Conservation (phyloP, 2,113 vertebrate species). For the Callipepla californica region DNA sequence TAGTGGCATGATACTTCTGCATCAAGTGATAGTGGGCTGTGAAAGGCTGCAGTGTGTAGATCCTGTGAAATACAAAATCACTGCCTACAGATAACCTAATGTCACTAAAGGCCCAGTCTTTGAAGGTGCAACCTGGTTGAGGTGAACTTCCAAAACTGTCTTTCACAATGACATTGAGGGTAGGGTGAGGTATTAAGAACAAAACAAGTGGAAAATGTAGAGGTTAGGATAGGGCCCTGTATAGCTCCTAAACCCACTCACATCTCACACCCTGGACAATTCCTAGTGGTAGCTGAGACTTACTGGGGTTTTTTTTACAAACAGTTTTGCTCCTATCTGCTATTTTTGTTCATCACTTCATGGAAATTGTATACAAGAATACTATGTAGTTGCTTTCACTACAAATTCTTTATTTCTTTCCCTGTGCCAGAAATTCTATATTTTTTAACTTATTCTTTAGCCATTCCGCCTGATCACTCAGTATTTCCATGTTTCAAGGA, state of each 20-base stretch:
- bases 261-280: neutral
- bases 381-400: neutral
- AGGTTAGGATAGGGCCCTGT: neutral
- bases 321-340: neutral
- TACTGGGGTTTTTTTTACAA: neutral
- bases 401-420: neutral
- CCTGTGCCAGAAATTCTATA: neutral
- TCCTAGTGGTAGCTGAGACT: neutral
- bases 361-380: neutral
- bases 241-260: neutral
- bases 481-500: conserved; percentile 71
- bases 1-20: neutral
- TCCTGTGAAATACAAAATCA: neutral
- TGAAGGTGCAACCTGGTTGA: neutral
- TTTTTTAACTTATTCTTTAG: conserved; percentile 18
- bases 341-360: neutral
- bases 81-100: neutral
- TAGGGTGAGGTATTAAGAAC: neutral
- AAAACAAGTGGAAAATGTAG: neutral
- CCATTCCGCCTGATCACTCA: conserved; percentile 43
- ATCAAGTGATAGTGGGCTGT: neutral
- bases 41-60: neutral
- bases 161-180: neutral
- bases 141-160: neutral
- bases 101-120: neutral